Percentiles rank a stretch among this genome's conserved stretches.
phyloP scores from a whole-genome alignment of 1,140 invertebrate species.

The Drosophila ironensis region DNA sequence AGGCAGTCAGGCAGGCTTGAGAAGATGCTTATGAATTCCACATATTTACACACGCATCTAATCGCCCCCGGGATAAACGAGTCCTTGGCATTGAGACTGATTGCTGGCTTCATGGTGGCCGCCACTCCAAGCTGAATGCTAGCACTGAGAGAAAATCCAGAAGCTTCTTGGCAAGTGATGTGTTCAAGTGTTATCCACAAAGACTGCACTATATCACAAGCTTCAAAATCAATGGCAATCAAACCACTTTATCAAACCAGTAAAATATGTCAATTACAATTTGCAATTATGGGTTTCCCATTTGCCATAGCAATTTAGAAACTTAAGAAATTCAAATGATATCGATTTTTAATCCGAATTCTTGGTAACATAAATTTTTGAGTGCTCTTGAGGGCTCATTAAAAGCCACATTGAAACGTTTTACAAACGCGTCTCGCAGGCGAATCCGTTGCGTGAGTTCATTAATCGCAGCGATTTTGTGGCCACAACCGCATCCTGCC shows the following conservation, averaged over 20 bases:
- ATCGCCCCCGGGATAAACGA: slow-evolving; percentile 14
- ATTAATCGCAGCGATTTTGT: slow-evolving; percentile 66
- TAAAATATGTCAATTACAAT: no score
- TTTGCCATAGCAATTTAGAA: no score
- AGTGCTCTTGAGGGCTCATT: slow-evolving; percentile 46
- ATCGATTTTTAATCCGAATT: no score
- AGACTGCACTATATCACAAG: no score
- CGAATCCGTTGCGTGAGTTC: slow-evolving; percentile 52
- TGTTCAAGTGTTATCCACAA: no score
- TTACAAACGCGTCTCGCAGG: slow-evolving; percentile 54
- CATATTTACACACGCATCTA: slow-evolving; percentile 27
- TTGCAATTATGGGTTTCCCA: no score
- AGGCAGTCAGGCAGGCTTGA: neutral
- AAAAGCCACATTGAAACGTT: slow-evolving; percentile 68
- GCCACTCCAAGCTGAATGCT: neutral
- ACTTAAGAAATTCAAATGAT: no score
- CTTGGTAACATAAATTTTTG: neutral
- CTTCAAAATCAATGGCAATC: no score
- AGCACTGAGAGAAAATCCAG: neutral
- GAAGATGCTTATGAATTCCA: slow-evolving; percentile 40
- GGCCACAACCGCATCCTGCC: slow-evolving; percentile 30
- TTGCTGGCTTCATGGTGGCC: slow-evolving; percentile 52
- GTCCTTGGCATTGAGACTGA: slow-evolving; percentile 45
- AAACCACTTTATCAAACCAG: no score
- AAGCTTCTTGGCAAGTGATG: no score